phyloP scores from a whole-genome alignment of 2,113 vertebrate species.

The Choloepus hoffmanni region DNA sequence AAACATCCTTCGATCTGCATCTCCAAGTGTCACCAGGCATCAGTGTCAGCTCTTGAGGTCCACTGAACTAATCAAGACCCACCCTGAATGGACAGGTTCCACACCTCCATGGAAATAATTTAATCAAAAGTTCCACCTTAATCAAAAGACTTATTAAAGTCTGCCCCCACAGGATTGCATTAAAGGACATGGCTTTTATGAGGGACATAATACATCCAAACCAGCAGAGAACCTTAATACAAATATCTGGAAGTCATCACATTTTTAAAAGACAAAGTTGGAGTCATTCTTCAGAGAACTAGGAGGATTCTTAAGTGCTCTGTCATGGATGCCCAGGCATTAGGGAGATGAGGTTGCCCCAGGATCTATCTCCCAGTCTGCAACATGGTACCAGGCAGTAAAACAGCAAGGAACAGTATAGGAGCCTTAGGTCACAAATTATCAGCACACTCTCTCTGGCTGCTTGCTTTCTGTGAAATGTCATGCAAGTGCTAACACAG shows the following conservation, averaged over 20 bases:
- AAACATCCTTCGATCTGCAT: no score
- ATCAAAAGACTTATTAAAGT: no score
- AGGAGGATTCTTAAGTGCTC: background rate
- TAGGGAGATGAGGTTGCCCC: fast-evolving
- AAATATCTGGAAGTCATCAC: background rate
- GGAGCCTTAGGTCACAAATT: background rate
- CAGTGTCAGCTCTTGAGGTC: no score
- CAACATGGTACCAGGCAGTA: background rate
- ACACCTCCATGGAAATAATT: no score
- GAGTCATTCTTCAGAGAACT: background rate
- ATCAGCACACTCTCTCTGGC: background rate
- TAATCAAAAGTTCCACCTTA: no score
- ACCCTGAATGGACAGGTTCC: no score
- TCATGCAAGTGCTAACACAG: background rate
- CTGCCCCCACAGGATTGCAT: no score
- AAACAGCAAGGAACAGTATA: fast-evolving
- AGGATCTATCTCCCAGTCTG: background rate
- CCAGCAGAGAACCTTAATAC: background rate
- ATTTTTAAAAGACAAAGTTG: background rate
- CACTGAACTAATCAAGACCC: no score
- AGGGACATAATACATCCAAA: no score
- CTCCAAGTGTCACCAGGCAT: no score
- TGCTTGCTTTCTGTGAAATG: fast-evolving
- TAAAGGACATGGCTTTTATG: no score
- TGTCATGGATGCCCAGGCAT: fast-evolving